Evolutionary conservation across 1,140 invertebrate genomes (phyloP), one percentile per base, ranked within the genome.

Genomic region (Magallana gigas): DNA sequence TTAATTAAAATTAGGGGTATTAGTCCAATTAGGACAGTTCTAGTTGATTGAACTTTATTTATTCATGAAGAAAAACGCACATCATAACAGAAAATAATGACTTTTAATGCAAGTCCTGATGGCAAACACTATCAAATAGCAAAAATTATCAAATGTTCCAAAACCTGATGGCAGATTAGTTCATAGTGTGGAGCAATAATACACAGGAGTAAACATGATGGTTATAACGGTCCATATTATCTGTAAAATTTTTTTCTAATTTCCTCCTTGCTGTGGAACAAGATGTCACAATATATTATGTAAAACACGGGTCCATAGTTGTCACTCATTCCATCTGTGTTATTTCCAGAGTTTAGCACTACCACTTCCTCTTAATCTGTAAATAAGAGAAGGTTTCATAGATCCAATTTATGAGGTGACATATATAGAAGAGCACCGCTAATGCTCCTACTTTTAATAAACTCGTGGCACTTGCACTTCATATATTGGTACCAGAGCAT

Each of bases 281-380:
- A 76, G 68, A 36, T 76, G 29, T 76, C 68, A 76, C 68, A 76
- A 11, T 76, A 29, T 76, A 29, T 6, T 23, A 76, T 29, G 36
- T 29, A 23, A 76, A 76, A 64, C 16, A 64, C 60, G 16, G 18
- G 16, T 18, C 23, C 23, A 12, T 76, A 18, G 36, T 29, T 48
- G 36, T 7, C 12, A 76, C 8, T 23, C 81, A 57, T 16, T 16
- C 8, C 57, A 29, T n/a, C 57, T 9, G n/a, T 62, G 64, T 91
- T 83, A 93, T 85, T 93, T 93, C 92, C 92, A 93, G 81, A 92
- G 84, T 64, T 93, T 93, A 18, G 90, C 91, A 11, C 91, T 85
- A 91, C 90, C 90, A 76, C 92, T 93, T 81, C 92, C 92, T 84
- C 92, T 87, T 60, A 93, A 90, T 57, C 92, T 93, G 88, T 64